Conservation (phyloP, 2,888 invertebrate genomes). For the Cerastoderma edule region DNA sequence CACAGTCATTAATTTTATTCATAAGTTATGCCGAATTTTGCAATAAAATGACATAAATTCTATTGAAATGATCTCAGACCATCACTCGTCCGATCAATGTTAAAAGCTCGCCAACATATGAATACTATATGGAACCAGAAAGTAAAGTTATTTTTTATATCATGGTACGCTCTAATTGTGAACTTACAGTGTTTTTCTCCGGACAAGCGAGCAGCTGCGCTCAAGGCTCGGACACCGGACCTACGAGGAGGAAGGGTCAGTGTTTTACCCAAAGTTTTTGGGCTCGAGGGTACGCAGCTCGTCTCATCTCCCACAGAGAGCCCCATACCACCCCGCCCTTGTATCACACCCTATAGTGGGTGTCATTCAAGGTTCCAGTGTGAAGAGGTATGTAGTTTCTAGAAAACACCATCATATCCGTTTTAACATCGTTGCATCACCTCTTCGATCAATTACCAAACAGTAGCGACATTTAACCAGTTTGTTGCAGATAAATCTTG, state of each 20-base stretch:
- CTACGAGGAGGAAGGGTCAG: conserved; percentile 3
- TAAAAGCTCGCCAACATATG: neutral
- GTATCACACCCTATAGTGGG: conserved; percentile 14
- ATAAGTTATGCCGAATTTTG: too few relatives aligned
- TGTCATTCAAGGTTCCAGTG: neutral
- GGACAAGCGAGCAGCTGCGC: conserved; percentile 18
- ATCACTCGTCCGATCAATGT: neutral
- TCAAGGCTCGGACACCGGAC: conserved; percentile 1
- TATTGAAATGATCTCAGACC: too few relatives aligned
- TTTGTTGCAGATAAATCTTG: too few relatives aligned
- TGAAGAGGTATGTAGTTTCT: conserved; percentile 19
- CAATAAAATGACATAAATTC: too few relatives aligned
- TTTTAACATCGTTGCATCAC: too few relatives aligned
- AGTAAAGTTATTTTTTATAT: neutral
- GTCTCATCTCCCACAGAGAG: conserved; percentile 35
- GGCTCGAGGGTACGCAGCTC: conserved; percentile 29
- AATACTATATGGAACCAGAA: neutral
- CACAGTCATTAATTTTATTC: too few relatives aligned
- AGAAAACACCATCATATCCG: too few relatives aligned
- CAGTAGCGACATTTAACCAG: too few relatives aligned
- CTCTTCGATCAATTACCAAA: too few relatives aligned
- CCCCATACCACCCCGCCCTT: conserved; percentile 23
- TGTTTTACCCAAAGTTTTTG: conserved; percentile 14
- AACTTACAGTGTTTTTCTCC: conserved; percentile 27
- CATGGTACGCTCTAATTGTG: too few relatives aligned